phyloP scores from a whole-genome alignment of 2,113 vertebrate species.

The Nanorana parkeri region DNA sequence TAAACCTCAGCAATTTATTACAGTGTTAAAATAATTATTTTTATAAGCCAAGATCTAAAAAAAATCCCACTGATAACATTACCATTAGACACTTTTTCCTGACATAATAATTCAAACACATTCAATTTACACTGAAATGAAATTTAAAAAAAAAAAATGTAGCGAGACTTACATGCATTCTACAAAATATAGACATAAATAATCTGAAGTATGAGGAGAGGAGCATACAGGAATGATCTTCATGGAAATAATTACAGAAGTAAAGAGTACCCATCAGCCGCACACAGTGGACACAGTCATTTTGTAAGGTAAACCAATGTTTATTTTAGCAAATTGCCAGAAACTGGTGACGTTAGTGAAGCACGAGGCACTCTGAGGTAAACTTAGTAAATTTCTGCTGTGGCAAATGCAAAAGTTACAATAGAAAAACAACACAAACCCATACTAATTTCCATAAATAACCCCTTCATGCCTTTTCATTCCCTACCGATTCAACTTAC shows the following conservation, averaged over 20 bases:
- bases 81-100: background rate
- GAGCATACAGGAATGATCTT: conserved; percentile 25
- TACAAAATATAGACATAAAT: conserved; percentile 69
- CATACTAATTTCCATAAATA: conserved; percentile 56
- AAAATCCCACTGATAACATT: background rate
- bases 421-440: too few relatives aligned
- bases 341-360: too few relatives aligned
- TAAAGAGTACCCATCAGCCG: background rate
- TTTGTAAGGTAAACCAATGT: conserved; percentile 49
- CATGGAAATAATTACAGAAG: background rate
- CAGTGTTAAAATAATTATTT: conserved; percentile 64
- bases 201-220: conserved; percentile 54
- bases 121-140: conserved; percentile 65
- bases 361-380: too few relatives aligned
- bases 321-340: too few relatives aligned
- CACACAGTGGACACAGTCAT: background rate
- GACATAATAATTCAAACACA: conserved; percentile 60
- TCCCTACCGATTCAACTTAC: conserved; percentile 60
- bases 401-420: too few relatives aligned
- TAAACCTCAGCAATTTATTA: conserved; percentile 57
- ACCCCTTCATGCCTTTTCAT: conserved; percentile 64
- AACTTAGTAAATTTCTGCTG: too few relatives aligned
- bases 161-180: conserved; percentile 70
- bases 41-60: background rate
- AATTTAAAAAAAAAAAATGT: conserved; percentile 68